Evolutionary conservation across 2,888 invertebrate species (phyloP).

Genomic region (Metalampra italica): DNA sequence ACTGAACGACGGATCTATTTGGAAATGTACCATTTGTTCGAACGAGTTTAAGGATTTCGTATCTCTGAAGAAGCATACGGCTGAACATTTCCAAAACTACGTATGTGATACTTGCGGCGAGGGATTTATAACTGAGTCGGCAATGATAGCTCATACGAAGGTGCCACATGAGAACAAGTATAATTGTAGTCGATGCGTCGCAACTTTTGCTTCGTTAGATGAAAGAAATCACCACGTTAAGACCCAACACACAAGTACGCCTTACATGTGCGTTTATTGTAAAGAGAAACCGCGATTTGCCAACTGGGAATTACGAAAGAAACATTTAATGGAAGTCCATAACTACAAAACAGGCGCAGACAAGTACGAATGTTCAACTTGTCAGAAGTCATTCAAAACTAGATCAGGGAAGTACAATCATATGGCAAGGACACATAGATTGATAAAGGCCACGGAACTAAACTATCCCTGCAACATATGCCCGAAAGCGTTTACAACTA

Average conservation of each 20-base stretch:
- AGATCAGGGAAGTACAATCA: conserved; percentile 70
- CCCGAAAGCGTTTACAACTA: conserved; percentile 72
- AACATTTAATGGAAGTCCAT: conserved; percentile 64
- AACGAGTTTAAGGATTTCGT: conserved; percentile 66
- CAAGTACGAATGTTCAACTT: conserved; percentile 62
- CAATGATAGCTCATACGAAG: conserved; percentile 66
- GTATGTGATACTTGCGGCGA: conserved; percentile 71
- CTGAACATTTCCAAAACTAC: conserved; percentile 67
- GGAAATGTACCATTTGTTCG: conserved; percentile 68
- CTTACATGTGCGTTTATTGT: conserved; percentile 66
- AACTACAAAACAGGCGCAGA: conserved; percentile 64
- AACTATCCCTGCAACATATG: conserved; percentile 72
- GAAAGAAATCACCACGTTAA: conserved; percentile 64
- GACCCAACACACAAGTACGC: conserved; percentile 62
- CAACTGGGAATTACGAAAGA: conserved; percentile 64
- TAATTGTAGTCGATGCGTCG: conserved; percentile 62
- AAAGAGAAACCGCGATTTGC: conserved; percentile 66
- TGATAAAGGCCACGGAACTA: conserved; percentile 62
- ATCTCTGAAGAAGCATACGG: conserved; percentile 63
- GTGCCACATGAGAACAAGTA: conserved; percentile 69
- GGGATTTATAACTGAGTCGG: conserved; percentile 68
- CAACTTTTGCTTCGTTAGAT: conserved; percentile 59
- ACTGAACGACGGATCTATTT: conserved; percentile 57
- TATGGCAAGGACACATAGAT: conserved; percentile 62
- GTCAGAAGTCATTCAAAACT: conserved; percentile 65